Percentiles rank a stretch among this genome's conserved stretches.
These are phyloP conservation scores for Trachelus stipa DNA, from an alignment of 2,888 invertebrate genomes.

Conservation along the genomic window DNA sequence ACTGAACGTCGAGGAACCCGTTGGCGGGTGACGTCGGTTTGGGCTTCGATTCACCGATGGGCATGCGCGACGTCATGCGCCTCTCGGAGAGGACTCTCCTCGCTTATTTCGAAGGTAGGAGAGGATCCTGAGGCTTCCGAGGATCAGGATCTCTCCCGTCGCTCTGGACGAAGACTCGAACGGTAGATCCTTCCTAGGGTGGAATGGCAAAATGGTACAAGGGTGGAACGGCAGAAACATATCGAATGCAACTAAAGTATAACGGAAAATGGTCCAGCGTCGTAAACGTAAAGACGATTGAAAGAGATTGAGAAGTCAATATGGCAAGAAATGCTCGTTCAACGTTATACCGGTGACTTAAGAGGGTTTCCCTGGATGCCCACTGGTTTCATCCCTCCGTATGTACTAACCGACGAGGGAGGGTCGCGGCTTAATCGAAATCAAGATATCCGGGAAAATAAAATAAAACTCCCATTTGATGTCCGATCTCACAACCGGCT, in stretches of 20 bases:
- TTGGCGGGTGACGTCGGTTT: slow-evolving; percentile 60
- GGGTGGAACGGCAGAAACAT: no score
- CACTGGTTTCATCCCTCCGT: not conserved
- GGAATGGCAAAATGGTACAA: no score
- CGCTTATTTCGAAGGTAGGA: no score
- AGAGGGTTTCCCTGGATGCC: not conserved
- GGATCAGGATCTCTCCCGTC: no score
- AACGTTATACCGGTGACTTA: slow-evolving; percentile 9
- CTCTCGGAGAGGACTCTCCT: slow-evolving; percentile 17
- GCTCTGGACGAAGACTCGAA: no score
- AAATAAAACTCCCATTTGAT: slow-evolving; percentile 33
- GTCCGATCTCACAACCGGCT: slow-evolving; percentile 28
- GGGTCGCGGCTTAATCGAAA: slow-evolving; percentile 33
- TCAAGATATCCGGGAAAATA: slow-evolving; percentile 34
- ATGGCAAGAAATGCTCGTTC: slow-evolving; percentile 18
- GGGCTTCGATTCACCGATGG: slow-evolving; percentile 53
- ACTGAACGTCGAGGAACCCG: slow-evolving; percentile 56
- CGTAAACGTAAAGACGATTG: no score
- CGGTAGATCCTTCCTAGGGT: no score
- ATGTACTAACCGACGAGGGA: not conserved
- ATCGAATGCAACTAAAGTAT: no score
- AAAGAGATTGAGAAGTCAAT: slow-evolving; percentile 14
- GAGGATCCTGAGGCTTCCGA: no score
- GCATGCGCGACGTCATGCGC: slow-evolving; percentile 63
- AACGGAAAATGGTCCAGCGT: no score